Evolutionary conservation across 2,113 vertebrate genomes (phyloP).

Genomic region (Mastomys natalensis): DNA sequence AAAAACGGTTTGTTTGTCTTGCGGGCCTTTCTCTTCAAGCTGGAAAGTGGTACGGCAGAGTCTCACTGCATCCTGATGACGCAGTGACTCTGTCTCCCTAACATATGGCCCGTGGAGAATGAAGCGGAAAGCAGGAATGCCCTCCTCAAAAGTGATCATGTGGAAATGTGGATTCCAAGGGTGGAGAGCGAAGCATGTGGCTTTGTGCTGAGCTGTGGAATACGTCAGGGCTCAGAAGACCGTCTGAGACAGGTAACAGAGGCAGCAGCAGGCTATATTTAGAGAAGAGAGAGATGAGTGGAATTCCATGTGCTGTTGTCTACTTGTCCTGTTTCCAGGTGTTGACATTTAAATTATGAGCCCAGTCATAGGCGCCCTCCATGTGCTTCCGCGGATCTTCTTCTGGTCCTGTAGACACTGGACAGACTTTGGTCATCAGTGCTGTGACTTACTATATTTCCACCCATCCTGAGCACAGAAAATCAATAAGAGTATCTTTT

Average conservation of each 20-base stretch:
- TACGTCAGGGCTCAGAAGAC: conserved; percentile 44
- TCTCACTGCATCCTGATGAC: conserved; percentile 46
- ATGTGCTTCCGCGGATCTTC: not conserved
- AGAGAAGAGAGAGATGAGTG: conserved; percentile 63
- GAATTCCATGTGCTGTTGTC: conserved; percentile 65
- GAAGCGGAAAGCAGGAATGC: conserved; percentile 48
- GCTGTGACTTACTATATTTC: conserved; percentile 51
- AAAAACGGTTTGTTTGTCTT: conserved; percentile 53
- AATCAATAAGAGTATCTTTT: conserved; percentile 76
- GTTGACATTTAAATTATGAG: conserved; percentile 52
- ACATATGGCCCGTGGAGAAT: conserved; percentile 65
- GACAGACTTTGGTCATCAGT: conserved; percentile 58
- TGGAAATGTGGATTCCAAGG: conserved; percentile 66
- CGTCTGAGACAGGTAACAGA: conserved; percentile 56
- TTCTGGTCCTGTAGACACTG: conserved; percentile 61
- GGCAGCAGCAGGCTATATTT: conserved; percentile 66
- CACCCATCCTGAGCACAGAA: conserved; percentile 45
- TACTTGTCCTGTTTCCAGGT: conserved; percentile 67
- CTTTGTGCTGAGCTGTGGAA: conserved; percentile 70
- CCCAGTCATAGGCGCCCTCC: not conserved
- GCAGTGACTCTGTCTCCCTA: not conserved
- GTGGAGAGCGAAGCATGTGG: conserved; percentile 63
- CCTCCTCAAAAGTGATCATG: conserved; percentile 60
- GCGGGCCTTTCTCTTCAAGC: conserved; percentile 54
- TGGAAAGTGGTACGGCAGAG: conserved; percentile 45